Evolutionary conservation across 2,797 vertebrate genomes (phyloP).

Genomic region (Chloroceryle amazona): DNA sequence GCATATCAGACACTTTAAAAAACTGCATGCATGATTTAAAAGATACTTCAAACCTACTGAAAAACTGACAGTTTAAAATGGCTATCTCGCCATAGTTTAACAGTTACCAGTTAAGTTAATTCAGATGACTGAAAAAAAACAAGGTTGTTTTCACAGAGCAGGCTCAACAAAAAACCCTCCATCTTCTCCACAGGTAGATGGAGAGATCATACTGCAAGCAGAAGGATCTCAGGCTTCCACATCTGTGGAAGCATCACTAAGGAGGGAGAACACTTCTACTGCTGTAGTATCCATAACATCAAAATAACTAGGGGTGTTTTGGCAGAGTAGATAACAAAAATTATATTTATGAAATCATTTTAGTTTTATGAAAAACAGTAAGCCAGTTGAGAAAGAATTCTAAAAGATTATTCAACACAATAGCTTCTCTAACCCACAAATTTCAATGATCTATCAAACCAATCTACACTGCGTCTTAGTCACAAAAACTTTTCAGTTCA

Average conservation of each 20-base stretch:
- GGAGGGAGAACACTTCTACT: neutral
- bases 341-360: neutral
- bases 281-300: neutral
- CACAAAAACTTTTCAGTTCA: no score
- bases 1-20: neutral
- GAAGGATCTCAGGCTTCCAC: neutral
- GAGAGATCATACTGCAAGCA: neutral
- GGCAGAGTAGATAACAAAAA: neutral
- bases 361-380: neutral
- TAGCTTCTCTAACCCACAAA: neutral
- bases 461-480: neutral
- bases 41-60: neutral
- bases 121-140: neutral
- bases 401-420: neutral
- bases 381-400: neutral
- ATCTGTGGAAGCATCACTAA: neutral
- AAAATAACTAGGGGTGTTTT: neutral
- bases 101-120: neutral
- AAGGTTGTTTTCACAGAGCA: neutral
- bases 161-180: neutral
- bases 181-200: neutral
- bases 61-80: neutral
- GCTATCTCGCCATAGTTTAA: neutral
- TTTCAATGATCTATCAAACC: neutral
- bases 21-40: neutral